These are phyloP conservation scores for Butastur rufipennis DNA, from an alignment of 2,113 vertebrate species.

Conservation along the genomic window DNA sequence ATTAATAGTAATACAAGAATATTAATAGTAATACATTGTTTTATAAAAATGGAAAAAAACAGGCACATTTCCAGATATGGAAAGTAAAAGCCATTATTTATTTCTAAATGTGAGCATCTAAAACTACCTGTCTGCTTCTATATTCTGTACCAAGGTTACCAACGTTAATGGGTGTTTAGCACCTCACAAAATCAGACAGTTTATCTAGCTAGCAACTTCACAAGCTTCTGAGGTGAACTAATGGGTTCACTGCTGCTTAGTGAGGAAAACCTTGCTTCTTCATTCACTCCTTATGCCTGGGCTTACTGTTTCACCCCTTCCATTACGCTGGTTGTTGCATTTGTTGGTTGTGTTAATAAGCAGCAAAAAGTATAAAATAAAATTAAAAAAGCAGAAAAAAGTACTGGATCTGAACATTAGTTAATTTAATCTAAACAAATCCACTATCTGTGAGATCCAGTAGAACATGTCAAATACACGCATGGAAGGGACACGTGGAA, in stretches of 20 bases:
- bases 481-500: background rate
- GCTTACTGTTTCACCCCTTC: background rate
- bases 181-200: background rate
- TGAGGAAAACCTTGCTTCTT: background rate
- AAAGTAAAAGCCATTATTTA: background rate
- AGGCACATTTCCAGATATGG: background rate
- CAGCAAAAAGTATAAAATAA: background rate
- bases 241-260: background rate
- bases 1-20: background rate
- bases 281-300: background rate
- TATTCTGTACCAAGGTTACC: background rate
- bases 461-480: background rate
- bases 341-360: background rate
- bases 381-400: background rate
- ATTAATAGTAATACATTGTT: background rate
- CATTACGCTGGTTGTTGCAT: background rate
- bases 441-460: background rate
- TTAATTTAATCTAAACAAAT: background rate
- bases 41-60: background rate
- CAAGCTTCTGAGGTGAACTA: background rate
- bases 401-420: background rate
- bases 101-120: background rate
- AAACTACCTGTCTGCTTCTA: background rate
- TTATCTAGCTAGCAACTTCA: background rate
- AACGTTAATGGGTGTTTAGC: background rate